Evolutionary conservation across 2,888 invertebrate species (phyloP).

Genomic region (Caenorhabditis angaria): DNA sequence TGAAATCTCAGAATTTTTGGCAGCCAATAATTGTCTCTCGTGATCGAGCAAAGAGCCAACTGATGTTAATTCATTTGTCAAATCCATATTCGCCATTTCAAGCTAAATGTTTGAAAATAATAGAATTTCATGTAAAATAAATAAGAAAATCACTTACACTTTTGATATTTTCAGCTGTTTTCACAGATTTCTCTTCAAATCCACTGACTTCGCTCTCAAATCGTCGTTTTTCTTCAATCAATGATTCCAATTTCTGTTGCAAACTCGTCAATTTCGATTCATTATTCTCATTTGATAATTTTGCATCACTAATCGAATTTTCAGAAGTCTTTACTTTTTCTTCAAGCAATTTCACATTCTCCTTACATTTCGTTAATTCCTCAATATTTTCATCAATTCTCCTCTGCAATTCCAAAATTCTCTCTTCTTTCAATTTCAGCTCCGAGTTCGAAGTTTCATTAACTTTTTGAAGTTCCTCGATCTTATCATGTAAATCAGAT

Average conservation of each 20-base stretch:
- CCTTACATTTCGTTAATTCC: conserved; percentile 32
- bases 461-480: not conserved
- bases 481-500: conserved; percentile 13
- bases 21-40: conserved; percentile 35
- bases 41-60: conserved; percentile 47
- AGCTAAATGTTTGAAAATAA: conserved; percentile 38
- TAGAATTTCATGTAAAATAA: not conserved
- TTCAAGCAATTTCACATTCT: conserved; percentile 34
- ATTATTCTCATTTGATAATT: conserved; percentile 43
- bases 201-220: conserved; percentile 37
- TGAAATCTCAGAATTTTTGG: conserved; percentile 44
- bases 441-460: not conserved
- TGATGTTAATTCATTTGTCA: conserved; percentile 54
- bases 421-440: conserved; percentile 25
- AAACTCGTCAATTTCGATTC: conserved; percentile 39
- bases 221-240: conserved; percentile 30
- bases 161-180: conserved; percentile 41
- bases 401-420: conserved; percentile 10
- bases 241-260: conserved; percentile 41
- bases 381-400: conserved; percentile 41
- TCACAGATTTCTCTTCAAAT: conserved; percentile 42
- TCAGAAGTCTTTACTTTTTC: conserved; percentile 17
- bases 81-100: conserved; percentile 47
- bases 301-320: conserved; percentile 31
- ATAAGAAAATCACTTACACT: conserved; percentile 21